Conservation (phyloP, 2,888 invertebrate species). For the Calameuta idolon region DNA sequence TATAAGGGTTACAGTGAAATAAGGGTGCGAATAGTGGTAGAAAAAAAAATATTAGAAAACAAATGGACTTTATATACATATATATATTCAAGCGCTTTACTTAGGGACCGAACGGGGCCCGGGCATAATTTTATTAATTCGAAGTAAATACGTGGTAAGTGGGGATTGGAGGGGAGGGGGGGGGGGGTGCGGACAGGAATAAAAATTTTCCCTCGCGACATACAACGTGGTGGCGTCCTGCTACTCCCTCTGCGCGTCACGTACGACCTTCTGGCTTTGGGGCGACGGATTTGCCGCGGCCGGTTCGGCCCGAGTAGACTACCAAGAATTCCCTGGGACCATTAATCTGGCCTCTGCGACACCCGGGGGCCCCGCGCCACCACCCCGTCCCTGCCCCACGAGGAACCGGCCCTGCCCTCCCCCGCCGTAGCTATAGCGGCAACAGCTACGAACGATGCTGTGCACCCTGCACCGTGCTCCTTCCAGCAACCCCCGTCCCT, state of each 20-base stretch:
- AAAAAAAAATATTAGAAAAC: background rate
- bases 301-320: slow-evolving; percentile 44
- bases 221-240: background rate
- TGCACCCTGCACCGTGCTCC: slow-evolving; percentile 8
- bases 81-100: background rate
- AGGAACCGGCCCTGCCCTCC: slow-evolving; percentile 24
- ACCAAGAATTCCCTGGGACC: slow-evolving; percentile 61
- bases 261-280: slow-evolving; percentile 29
- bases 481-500: slow-evolving; percentile 22
- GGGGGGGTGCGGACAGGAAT: background rate
- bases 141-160: background rate
- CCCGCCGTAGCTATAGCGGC: slow-evolving; percentile 25
- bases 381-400: slow-evolving; percentile 20
- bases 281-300: slow-evolving; percentile 40
- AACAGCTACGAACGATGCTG: background rate
- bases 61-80: background rate
- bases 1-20: background rate
- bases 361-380: slow-evolving; percentile 41
- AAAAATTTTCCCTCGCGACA: background rate
- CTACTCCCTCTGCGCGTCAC: slow-evolving; percentile 11
- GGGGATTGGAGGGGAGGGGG: background rate
- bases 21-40: background rate
- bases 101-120: background rate
- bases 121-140: background rate
- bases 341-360: slow-evolving; percentile 64